Evolutionary conservation across 2,113 vertebrate species (phyloP).

Genomic region (Lutjanus erythropterus): DNA sequence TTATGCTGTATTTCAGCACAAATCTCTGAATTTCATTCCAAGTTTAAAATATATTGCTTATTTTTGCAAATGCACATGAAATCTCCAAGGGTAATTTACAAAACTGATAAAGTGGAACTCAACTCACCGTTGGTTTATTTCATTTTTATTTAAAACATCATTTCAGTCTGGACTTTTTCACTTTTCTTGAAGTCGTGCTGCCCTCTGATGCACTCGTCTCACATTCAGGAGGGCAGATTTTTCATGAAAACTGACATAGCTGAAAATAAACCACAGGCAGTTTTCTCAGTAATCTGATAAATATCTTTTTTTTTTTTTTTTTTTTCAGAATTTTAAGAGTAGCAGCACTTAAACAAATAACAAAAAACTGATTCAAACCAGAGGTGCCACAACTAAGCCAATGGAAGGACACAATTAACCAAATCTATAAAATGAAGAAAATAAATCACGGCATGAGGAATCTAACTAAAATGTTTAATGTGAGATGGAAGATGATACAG

Average conservation of each 20-base stretch:
- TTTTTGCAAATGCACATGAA: slow-evolving; percentile 15
- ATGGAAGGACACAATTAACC: no score
- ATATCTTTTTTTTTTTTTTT: no score
- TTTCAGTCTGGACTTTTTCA: slow-evolving; percentile 10
- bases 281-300: no score
- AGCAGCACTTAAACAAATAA: no score
- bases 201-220: neutral
- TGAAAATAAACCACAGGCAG: no score
- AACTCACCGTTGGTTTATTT: slow-evolving; percentile 9
- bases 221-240: neutral
- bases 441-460: no score
- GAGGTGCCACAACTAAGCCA: no score
- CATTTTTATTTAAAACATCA: neutral
- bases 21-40: neutral
- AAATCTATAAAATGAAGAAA: no score
- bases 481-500: no score
- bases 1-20: slow-evolving; percentile 7
- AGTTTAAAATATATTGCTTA: neutral
- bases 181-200: neutral
- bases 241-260: neutral
- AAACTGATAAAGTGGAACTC: neutral
- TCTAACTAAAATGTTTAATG: no score
- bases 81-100: neutral
- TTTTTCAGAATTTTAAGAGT: no score
- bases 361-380: no score